Evolutionary conservation across 2,113 vertebrate genomes (phyloP), one percentile per base, ranked within the genome.

Genomic region (Epinephelus moara): DNA sequence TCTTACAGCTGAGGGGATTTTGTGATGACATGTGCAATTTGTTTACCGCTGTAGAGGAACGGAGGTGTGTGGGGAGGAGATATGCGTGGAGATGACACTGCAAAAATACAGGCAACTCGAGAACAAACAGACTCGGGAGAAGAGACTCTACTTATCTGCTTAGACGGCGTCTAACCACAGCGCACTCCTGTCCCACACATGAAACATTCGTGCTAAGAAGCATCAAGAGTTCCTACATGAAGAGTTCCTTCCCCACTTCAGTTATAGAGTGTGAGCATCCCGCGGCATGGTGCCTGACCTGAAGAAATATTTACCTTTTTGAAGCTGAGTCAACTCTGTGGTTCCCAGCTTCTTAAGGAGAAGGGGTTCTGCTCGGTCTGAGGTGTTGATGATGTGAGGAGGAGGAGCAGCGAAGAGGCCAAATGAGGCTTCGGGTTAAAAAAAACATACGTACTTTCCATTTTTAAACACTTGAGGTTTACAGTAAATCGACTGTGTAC

Each of bases 231-330:
- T 45, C 49, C 25, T 72, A 77, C 73, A 37, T 10, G 10, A 79
- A 49, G 12, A 49, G 80, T 68, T 40, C 66, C 69, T 72, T 53
- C 47, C 70, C 53, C 19, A 11, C 64, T 52, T 71, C 71, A 87
- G 63, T 82, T 77, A 53, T 60, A 56, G 80, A 70, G 61, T 71
- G 68, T 63, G 74, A 86, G 75, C 56, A 14, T 86, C 64, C 18
- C 0, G 23, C 37, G 7, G 81, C 76, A 68, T 9, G 37, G 37
- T 63, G 70, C 47, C 72, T 19, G 78, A 85, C 33, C 80, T 63
- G 55, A 1, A 60, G 79, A 0, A 83, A 78, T 61, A 82, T 89
- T 92, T 69, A 87, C 81, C 78, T 83, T 83, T 67, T 66, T 63
- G 66, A 81, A 67, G 56, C 75, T 45, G 59, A 82, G 78, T 85